Evolutionary conservation across 2,113 vertebrate genomes (phyloP).

Genomic region (Athene cunicularia): DNA sequence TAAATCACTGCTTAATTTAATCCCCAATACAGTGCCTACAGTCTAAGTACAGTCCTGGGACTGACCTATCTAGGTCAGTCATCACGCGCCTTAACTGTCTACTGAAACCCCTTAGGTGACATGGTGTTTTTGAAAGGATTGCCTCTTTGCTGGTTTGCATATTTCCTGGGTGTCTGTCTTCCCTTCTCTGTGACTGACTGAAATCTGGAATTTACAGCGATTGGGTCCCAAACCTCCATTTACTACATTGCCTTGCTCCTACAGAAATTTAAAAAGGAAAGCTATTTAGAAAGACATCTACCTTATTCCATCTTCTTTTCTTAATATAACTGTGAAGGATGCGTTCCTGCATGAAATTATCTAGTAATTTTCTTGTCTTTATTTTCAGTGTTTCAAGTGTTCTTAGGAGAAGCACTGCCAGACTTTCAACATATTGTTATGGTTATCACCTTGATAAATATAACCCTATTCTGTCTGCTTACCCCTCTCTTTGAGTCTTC

Average conservation of each 20-base stretch:
- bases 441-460: constrained; percentile 51
- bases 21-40: not conserved
- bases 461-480: constrained; percentile 18
- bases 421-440: constrained; percentile 36
- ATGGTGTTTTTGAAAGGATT: not conserved
- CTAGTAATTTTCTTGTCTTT: constrained; percentile 12
- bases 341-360: constrained; percentile 20
- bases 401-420: not conserved
- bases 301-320: not conserved
- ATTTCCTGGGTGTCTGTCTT: not conserved
- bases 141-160: not conserved
- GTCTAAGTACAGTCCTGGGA: not conserved
- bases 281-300: not conserved
- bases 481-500: not conserved
- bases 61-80: not conserved
- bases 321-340: not conserved
- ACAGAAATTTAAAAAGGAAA: not conserved
- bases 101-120: not conserved
- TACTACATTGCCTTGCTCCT: not conserved
- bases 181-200: not conserved
- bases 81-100: not conserved
- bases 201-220: not conserved
- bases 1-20: not conserved
- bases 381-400: not conserved
- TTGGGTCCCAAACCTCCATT: not conserved